Evolutionary conservation across 2,888 invertebrate species (phyloP).

Genomic region (Plagiodera versicolora): DNA sequence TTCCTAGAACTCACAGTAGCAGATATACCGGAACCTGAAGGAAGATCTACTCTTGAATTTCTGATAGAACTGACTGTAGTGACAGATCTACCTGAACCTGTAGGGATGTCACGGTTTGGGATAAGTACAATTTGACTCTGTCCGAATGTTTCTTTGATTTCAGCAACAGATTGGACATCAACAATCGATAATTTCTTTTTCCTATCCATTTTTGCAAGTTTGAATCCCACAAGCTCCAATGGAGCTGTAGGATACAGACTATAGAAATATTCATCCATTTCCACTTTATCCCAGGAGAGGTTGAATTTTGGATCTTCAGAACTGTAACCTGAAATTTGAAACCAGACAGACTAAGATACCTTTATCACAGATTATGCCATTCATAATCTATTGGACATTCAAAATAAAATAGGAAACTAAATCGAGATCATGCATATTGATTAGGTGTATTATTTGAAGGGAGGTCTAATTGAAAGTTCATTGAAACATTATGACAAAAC

Average conservation of each 20-base stretch:
- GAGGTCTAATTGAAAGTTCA: too few relatives aligned
- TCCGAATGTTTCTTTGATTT: background rate
- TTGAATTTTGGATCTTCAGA: conserved; percentile 1
- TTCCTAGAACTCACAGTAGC: background rate
- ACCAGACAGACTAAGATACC: background rate
- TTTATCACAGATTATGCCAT: too few relatives aligned
- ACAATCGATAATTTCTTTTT: background rate
- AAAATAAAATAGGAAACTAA: too few relatives aligned
- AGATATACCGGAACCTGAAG: too few relatives aligned
- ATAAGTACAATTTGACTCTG: conserved; percentile 8
- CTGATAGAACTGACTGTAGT: background rate
- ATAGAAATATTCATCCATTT: conserved; percentile 5
- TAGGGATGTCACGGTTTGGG: conserved; percentile 3
- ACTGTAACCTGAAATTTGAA: conserved; percentile 3
- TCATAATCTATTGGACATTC: too few relatives aligned
- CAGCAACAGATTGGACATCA: background rate
- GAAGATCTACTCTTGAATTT: too few relatives aligned
- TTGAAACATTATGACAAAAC: background rate
- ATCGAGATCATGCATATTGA: too few relatives aligned
- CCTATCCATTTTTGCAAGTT: conserved; percentile 5
- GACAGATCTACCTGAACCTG: background rate
- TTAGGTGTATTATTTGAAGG: too few relatives aligned
- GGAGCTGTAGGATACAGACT: background rate
- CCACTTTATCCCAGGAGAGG: background rate
- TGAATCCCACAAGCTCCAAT: conserved; percentile 4